phyloP scores from a whole-genome alignment of 2,888 invertebrate species.

The Didymodactylos carnosus region DNA sequence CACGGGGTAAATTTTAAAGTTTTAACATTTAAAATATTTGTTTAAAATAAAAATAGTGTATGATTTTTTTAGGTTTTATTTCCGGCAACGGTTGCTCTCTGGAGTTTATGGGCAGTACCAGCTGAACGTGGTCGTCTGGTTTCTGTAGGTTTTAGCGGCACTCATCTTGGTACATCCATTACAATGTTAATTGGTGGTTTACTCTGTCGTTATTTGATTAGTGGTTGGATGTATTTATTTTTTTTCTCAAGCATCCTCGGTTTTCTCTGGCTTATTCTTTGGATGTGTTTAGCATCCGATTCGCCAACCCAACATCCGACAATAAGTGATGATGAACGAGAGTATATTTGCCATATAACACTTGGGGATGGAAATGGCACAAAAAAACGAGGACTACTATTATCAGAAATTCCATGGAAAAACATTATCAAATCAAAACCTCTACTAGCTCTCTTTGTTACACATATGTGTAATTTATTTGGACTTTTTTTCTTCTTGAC shows the following conservation, averaged over 20 bases:
- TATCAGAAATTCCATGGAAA: constrained; percentile 13
- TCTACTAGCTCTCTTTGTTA: constrained; percentile 15
- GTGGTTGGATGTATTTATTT: neutral
- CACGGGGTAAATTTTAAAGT: too few species aligned
- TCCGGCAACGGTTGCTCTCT: neutral
- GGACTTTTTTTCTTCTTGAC: constrained; percentile 16
- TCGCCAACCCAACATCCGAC: constrained; percentile 1
- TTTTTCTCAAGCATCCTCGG: neutral
- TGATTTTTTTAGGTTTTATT: too few species aligned
- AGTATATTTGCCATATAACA: neutral
- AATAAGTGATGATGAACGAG: constrained; percentile 1
- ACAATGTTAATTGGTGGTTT: neutral
- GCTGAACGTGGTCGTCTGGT: neutral
- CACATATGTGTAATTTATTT: constrained; percentile 16
- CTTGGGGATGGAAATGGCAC: neutral
- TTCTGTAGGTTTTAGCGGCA: neutral
- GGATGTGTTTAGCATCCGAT: neutral
- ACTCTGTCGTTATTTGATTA: neutral
- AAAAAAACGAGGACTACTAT: neutral
- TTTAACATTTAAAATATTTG: too few species aligned
- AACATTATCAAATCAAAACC: constrained; percentile 16
- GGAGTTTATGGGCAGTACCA: neutral
- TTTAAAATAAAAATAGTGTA: too few species aligned
- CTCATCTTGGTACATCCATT: neutral
- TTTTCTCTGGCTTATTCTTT: constrained; percentile 3